Base-by-base conservation (phyloP, 2,888 invertebrate species). In the Spicauda simplicius region DNA sequence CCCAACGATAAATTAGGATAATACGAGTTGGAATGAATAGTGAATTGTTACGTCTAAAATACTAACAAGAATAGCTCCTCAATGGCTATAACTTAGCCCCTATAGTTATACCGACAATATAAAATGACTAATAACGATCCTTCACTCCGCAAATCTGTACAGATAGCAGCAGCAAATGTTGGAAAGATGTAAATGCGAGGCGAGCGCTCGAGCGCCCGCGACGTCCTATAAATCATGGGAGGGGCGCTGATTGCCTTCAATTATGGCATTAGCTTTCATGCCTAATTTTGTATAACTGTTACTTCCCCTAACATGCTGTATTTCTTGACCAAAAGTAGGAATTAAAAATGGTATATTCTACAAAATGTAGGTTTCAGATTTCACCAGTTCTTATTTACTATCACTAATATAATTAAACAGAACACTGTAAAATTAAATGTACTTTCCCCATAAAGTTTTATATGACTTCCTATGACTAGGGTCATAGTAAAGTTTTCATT, bases 251-350 rank as follows among this genome's bases (percentile, higher is more conserved):
- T 90, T 91, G 88, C 87, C 88, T 82, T 80, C 91, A 88, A 91
- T 92, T 93, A 91, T 86, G 84, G 90, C 85, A 90, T 92, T 92
- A 91, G 88, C 87, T 89, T 87, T 87, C 86, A 85, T 87, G 85
- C 82, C 86, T 90, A 88, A 91, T 91, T 91, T 87, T 86, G 83
- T 83, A 80, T 78, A 79, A 80, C 79, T 76, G 78, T 68, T 64
- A 78, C 78, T 78, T 79, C 79, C 77, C 79, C 65, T 61, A 70
- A 71, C 76, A 30, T n/a, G 53, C 11, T 50, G 2, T 10, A 18
- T 50, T 14, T 57, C 59, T 59, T 59, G 59, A 50, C 59, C 59
- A 50, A 5, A 45, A 14, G 41, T 14, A 41, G 12, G 12, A 14
- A 14, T 41, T 41, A 33, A 33, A 33, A 1, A 10, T 8, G 8